Base-by-base conservation (phyloP, 1,140 invertebrate genomes). In the Drosophila yakuba region DNA sequence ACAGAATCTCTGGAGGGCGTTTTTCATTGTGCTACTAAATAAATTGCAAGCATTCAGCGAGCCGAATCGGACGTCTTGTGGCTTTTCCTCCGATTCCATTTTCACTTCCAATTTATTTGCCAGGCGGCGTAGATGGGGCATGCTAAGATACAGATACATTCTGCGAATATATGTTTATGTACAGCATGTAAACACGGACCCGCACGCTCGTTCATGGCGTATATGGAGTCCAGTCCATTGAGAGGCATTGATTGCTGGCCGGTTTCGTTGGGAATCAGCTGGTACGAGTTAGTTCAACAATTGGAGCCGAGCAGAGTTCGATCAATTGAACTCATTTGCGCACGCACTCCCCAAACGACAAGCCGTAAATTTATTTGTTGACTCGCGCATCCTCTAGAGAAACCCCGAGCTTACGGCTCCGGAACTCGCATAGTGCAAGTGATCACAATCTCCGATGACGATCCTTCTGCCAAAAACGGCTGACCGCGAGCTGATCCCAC, bases 181-280 rank as follows among this genome's bases (percentile, higher is more conserved):
- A 39, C 28, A 52, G 25, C 35, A 14, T 52, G 44, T 74, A 72
- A 45, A 62, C 51, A 63, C 36, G 25, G n/a, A 3, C 0, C 25
- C 50, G 43, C 20, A 43, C 11, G 32, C 32, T 32, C 32, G 8
- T 10, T 32, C 7, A 32, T 32, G 32, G 17, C 5, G 28, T 74
- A 38, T 76, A 32, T 32, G 58, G 35, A 55, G 38, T 47, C 48
- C 66, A 54, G 39, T 8, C 38, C 60, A 71, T 47, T 41, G 67
- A 44, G 59, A 60, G 71, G 62, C 58, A 69, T 74, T 64, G 69
- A 76, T 88, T 86, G 84, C 41, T 25, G 36, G 69, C 75, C 78
- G 67, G 83, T 88, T 89, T 80, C 43, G 58, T 80, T 83, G 80
- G 81, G 84, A 78, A 78, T 89, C 73, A 88, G 76, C 83, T 89